These are phyloP conservation scores for Luscinia megarhynchos DNA, from an alignment of 2,797 vertebrate genomes.

Conservation along the genomic window DNA sequence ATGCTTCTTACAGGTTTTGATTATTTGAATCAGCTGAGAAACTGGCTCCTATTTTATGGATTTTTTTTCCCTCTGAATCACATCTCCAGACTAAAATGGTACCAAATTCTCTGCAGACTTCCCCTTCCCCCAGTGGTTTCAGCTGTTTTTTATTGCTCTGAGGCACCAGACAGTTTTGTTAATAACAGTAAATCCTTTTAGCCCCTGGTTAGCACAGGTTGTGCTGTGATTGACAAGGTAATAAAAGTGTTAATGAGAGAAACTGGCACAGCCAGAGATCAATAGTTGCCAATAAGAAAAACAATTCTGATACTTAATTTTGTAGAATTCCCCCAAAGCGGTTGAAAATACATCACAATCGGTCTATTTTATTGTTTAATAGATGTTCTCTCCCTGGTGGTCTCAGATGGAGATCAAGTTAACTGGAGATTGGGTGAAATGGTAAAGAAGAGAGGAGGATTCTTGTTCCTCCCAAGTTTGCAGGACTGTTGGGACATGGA, in stretches of 20 bases:
- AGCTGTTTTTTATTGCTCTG: slow-evolving; percentile 71
- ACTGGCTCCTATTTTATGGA: slow-evolving; percentile 26
- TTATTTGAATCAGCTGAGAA: slow-evolving; percentile 6
- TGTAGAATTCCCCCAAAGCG: slow-evolving; percentile 70
- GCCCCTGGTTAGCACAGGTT: slow-evolving; percentile 70
- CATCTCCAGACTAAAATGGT: slow-evolving; percentile 54
- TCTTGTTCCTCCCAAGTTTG: neutral
- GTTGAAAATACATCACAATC: slow-evolving; percentile 71
- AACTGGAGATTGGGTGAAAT: slow-evolving; percentile 21
- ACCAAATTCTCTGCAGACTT: slow-evolving; percentile 69
- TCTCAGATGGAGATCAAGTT: slow-evolving; percentile 57
- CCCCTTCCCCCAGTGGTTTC: slow-evolving; percentile 37
- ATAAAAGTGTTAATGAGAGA: slow-evolving; percentile 84
- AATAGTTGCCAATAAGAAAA: slow-evolving; percentile 81
- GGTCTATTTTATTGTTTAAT: slow-evolving; percentile 67
- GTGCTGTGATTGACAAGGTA: slow-evolving; percentile 81
- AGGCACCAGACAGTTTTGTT: slow-evolving; percentile 77
- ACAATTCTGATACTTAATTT: slow-evolving; percentile 80
- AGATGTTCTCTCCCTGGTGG: slow-evolving; percentile 55
- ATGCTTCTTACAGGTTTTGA: neutral
- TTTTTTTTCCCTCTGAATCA: slow-evolving; percentile 19
- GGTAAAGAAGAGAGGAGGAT: neutral
- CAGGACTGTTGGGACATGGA: neutral
- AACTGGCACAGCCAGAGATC: slow-evolving; percentile 74
- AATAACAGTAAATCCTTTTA: slow-evolving; percentile 82